Conservation (phyloP, 2,888 invertebrate genomes). For the Blomia tropicalis region DNA sequence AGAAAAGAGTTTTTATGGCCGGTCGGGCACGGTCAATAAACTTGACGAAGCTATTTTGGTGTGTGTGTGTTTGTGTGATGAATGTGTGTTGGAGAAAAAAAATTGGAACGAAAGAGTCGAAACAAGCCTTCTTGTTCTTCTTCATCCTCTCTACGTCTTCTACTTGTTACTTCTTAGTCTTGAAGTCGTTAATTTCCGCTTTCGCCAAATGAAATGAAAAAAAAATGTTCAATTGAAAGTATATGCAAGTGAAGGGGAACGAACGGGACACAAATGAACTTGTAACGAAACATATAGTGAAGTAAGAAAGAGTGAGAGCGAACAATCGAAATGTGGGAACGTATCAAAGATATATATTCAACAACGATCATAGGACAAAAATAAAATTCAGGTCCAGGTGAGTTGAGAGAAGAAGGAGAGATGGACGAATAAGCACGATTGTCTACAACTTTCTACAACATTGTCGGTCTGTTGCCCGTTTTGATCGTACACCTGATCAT, state of each 20-base stretch:
- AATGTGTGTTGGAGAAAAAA: no score
- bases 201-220: neutral
- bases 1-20: neutral
- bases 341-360: no score
- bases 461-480: neutral
- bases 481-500: constrained; percentile 3
- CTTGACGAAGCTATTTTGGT: neutral
- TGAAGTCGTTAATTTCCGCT: constrained; percentile 12
- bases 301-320: neutral
- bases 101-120: no score
- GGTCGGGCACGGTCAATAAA: constrained; percentile 3
- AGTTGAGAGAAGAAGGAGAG: neutral
- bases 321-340: no score
- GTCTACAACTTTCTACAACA: neutral
- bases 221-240: neutral
- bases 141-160: no score
- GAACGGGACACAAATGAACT: neutral
- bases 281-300: neutral
- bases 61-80: no score
- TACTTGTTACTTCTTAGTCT: no score
- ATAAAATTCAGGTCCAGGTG: neutral
- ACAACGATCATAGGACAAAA: no score
- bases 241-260: neutral
- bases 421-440: neutral
- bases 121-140: no score